Evolutionary conservation across 2,888 invertebrate genomes (phyloP).

Genomic region (Drosophila recens): DNA sequence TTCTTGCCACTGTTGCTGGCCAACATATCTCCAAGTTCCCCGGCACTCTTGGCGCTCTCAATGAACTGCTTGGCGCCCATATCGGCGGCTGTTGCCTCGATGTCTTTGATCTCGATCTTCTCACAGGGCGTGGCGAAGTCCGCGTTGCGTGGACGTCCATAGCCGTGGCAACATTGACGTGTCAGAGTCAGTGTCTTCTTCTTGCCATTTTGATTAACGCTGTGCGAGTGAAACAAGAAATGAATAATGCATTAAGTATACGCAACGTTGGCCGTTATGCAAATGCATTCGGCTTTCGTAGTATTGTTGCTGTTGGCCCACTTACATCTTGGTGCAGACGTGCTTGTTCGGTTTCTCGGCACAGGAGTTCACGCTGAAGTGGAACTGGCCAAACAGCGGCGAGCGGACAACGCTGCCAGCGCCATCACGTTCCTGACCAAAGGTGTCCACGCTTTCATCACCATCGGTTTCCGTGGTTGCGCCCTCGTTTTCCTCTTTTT

Average conservation of each 20-base stretch:
- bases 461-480: slow-evolving; percentile 58
- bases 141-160: slow-evolving; percentile 85
- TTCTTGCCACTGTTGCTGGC: slow-evolving; percentile 85
- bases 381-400: slow-evolving; percentile 81
- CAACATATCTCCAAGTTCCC: slow-evolving; percentile 85
- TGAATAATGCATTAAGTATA: slow-evolving; percentile 25
- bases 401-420: slow-evolving; percentile 63
- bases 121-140: slow-evolving; percentile 86
- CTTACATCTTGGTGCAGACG: slow-evolving; percentile 85
- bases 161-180: slow-evolving; percentile 90
- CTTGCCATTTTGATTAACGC: slow-evolving; percentile 87
- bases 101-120: slow-evolving; percentile 87
- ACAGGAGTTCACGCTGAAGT: slow-evolving; percentile 85
- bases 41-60: slow-evolving; percentile 86
- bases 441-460: slow-evolving; percentile 70
- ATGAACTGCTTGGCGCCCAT: slow-evolving; percentile 88
- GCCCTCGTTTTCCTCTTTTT: slow-evolving; percentile 86
- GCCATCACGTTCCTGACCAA: slow-evolving; percentile 69
- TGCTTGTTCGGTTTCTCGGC: slow-evolving; percentile 85
- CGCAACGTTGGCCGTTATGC: slow-evolving; percentile 36
- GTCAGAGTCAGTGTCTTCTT: slow-evolving; percentile 88
- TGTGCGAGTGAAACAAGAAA: slow-evolving; percentile 64
- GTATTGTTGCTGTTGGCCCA: too few species aligned
- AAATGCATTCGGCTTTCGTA: slow-evolving; percentile 25
- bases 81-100: slow-evolving; percentile 87